Evolutionary conservation across 2,113 vertebrate species (phyloP).

Genomic region (Amblyopsis rosae): DNA sequence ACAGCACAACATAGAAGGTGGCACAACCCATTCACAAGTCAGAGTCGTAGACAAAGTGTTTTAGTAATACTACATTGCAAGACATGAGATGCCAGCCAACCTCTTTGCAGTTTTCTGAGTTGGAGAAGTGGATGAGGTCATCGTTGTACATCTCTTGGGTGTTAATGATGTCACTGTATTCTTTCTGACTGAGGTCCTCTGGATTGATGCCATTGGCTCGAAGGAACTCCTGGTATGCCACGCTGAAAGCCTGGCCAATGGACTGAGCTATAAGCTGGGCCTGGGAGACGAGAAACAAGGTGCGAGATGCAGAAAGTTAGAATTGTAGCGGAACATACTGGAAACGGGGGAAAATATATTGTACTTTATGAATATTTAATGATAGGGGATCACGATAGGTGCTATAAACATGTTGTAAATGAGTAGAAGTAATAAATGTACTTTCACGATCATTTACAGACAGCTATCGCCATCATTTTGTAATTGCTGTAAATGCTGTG

Average conservation of each 20-base stretch:
- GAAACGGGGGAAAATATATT: neutral
- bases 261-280: slow-evolving; percentile 98
- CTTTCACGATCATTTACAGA: too few relatives aligned
- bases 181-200: slow-evolving; percentile 98
- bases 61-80: neutral
- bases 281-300: slow-evolving; percentile 61
- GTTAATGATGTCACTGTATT: slow-evolving; percentile 98
- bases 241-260: slow-evolving; percentile 98
- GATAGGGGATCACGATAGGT: too few relatives aligned
- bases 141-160: slow-evolving; percentile 99
- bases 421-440: too few relatives aligned
- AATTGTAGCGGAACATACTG: slow-evolving; percentile 5
- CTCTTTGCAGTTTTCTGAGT: slow-evolving; percentile 99
- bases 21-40: neutral
- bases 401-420: too few relatives aligned
- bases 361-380: too few relatives aligned
- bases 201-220: slow-evolving; percentile 98
- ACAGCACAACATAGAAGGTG: too few relatives aligned
- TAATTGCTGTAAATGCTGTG: too few relatives aligned
- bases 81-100: slow-evolving; percentile 61
- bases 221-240: slow-evolving; percentile 98
- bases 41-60: neutral
- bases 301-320: too few relatives aligned
- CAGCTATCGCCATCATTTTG: too few relatives aligned
- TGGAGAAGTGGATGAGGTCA: slow-evolving; percentile 98